Evolutionary conservation across 1,140 invertebrate genomes (phyloP).

Genomic region (Ridgeia piscesae): DNA sequence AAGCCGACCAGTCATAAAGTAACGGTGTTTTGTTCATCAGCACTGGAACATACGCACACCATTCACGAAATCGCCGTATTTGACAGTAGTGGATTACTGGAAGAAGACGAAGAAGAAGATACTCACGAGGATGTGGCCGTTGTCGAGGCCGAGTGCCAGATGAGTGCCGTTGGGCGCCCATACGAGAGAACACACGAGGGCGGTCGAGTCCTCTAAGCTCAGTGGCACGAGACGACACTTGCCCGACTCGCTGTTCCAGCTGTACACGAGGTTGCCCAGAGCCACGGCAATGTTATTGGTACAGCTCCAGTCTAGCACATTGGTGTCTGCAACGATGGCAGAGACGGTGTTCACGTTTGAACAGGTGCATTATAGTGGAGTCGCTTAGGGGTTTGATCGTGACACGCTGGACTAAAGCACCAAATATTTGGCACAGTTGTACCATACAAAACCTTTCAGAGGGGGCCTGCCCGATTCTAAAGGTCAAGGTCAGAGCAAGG

Average conservation of each 20-base stretch:
- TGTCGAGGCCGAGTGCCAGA: slow-evolving; percentile 11
- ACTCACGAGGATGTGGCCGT: slow-evolving; percentile 21
- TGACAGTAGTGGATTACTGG: too few relatives aligned
- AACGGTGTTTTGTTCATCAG: not conserved
- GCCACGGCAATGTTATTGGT: slow-evolving; percentile 89
- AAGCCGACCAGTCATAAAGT: not conserved
- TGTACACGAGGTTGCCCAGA: slow-evolving; percentile 76
- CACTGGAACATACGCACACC: too few relatives aligned
- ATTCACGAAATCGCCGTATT: too few relatives aligned
- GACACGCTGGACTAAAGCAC: too few relatives aligned
- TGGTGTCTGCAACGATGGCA: slow-evolving; percentile 49
- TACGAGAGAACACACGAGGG: slow-evolving; percentile 6
- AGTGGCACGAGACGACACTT: slow-evolving; percentile 37
- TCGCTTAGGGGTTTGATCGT: too few relatives aligned
- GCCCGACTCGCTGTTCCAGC: slow-evolving; percentile 91
- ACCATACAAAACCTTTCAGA: too few relatives aligned
- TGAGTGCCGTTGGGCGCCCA: slow-evolving; percentile 17
- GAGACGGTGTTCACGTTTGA: not conserved
- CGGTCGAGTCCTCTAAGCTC: not conserved
- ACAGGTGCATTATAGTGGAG: too few relatives aligned
- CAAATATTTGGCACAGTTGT: too few relatives aligned
- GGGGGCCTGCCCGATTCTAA: too few relatives aligned
- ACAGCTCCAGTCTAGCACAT: slow-evolving; percentile 87
- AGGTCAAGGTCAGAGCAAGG: too few relatives aligned
- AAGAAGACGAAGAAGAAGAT: not conserved